Evolutionary conservation across 35 echinoderm and acorn worm species (phyloP).

Genomic region (Acanthaster planci): DNA sequence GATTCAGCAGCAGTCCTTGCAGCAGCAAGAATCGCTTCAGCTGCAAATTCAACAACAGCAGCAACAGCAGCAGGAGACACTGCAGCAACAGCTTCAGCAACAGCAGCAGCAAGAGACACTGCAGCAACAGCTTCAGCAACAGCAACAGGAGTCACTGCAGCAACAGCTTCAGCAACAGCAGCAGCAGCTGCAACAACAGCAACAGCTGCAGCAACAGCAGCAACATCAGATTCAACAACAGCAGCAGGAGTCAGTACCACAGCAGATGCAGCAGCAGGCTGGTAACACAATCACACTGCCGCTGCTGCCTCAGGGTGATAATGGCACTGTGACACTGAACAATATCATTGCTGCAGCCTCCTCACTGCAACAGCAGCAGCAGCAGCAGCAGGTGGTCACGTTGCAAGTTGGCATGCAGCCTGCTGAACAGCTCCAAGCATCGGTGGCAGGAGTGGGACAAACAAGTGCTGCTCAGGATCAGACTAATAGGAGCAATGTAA

Average conservation of each 20-base stretch:
- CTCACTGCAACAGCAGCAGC: not conserved
- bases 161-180: conserved; percentile 3
- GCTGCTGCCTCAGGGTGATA: not conserved
- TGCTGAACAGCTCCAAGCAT: conserved; percentile 29
- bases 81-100: conserved; percentile 43
- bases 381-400: conserved; percentile 18
- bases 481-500: not conserved
- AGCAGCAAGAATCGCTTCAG: conserved; percentile 13
- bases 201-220: conserved; percentile 13
- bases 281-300: not conserved
- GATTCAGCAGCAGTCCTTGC: not conserved
- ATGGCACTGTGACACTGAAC: conserved; percentile 1
- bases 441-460: not conserved
- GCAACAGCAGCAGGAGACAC: conserved; percentile 29
- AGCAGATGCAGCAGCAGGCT: not conserved
- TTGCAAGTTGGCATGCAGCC: not conserved
- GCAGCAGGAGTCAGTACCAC: not conserved
- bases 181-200: conserved; percentile 37
- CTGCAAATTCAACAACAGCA: not conserved
- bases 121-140: conserved; percentile 25
- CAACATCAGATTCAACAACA: conserved; percentile 16
- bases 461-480: not conserved
- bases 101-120: conserved; percentile 58
- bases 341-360: not conserved
- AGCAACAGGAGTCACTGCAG: conserved; percentile 14